These are phyloP conservation scores for Leucopsar rothschildi DNA, from an alignment of 2,113 vertebrate genomes.

Conservation along the genomic window DNA sequence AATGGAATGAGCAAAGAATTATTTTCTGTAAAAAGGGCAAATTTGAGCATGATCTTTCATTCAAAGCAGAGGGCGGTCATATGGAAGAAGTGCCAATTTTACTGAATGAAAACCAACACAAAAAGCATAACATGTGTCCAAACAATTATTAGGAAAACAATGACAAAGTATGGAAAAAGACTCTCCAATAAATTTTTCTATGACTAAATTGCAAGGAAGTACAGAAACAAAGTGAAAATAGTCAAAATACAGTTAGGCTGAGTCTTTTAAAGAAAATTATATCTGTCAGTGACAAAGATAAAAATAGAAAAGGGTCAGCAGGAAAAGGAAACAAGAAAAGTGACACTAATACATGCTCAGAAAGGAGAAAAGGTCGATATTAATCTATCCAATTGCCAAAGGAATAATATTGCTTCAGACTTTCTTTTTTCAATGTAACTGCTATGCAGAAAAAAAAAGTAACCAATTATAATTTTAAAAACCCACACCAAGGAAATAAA, in stretches of 20 bases:
- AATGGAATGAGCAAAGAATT: background rate
- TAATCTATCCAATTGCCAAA: background rate
- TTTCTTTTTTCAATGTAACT: background rate
- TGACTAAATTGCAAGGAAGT: background rate
- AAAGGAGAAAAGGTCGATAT: background rate
- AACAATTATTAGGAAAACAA: background rate
- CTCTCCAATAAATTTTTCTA: background rate
- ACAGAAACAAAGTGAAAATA: background rate
- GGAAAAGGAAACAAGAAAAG: background rate
- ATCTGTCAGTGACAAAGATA: background rate
- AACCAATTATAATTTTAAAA: background rate
- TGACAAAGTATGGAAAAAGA: background rate
- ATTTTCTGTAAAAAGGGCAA: background rate
- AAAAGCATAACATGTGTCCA: background rate
- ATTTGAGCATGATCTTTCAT: background rate
- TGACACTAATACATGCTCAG: background rate
- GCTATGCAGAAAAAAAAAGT: background rate
- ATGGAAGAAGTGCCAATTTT: background rate
- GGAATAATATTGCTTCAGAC: background rate
- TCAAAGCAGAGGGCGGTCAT: background rate
- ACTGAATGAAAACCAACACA: background rate
- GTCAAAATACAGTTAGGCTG: background rate
- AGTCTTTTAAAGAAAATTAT: background rate
- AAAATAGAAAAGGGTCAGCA: background rate
- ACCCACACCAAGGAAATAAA: fast-evolving